Evolutionary conservation across 2,888 invertebrate genomes (phyloP), one percentile per base, ranked within the genome.

Genomic region (Apodemia hepburni): DNA sequence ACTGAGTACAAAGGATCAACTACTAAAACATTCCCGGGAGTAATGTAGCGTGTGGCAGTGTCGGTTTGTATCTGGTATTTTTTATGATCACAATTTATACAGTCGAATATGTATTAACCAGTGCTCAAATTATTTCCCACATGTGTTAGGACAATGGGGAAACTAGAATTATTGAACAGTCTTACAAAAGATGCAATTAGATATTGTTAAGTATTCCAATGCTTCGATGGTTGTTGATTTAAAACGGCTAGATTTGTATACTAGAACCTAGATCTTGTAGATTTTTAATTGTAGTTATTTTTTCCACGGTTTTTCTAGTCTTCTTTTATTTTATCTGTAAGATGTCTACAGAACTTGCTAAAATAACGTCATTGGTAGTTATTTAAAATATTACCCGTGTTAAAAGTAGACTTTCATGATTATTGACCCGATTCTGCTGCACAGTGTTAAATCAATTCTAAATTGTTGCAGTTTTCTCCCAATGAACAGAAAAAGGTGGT

Each of bases 291-390:
- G 2, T 33, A 33, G 1, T 33, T 33, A 33, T 33, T 33, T 33
- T 33, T 33, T 9, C 9, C 9, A 9, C 9, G 9, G 33, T 33
- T 33, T 33, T 9, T 33, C 0, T 9, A 33, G 33, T 9, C 9
- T 33, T 33, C 9, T 33, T 33, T 33, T 29, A 7, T 29, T 29
- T 29, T 33, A 57, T 57, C 15, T 57, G 57, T 8, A 57, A 29
- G 57, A 29, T 29, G 12, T 57, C 57, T 57, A 57, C 57, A 57
- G 57, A 57, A 57, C 57, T 57, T n/a, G 57, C n/a, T 27, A n/a
- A 57, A 29, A 27, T 29, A 9, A 9, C 12, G 17, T 17, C 17
- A 17, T 17, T 6, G 7, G 8, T 17, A 47, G 7, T 17, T 2
- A 17, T 47, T 45, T 45, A 7, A 5, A 5, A 45, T n/a, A 45